phyloP scores from a whole-genome alignment of 2,888 invertebrate species.

The Lapara coniferarum region DNA sequence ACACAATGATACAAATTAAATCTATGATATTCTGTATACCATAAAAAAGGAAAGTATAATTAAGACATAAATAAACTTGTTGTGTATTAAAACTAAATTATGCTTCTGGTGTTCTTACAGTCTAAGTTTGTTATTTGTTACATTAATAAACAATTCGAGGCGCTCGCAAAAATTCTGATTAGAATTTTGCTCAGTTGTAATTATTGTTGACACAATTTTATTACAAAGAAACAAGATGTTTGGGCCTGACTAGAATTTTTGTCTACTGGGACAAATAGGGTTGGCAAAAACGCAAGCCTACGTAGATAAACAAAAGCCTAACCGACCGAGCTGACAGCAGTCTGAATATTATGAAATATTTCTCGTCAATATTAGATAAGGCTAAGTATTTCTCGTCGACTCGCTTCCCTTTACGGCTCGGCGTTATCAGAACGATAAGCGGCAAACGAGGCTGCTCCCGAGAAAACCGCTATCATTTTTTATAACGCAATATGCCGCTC shows the following conservation, averaged over 20 bases:
- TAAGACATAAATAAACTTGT: neutral
- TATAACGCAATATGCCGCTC: conserved; percentile 69
- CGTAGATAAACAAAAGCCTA: conserved; percentile 51
- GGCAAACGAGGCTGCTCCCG: conserved; percentile 63
- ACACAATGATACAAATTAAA: too few relatives aligned
- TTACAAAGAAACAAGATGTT: conserved; percentile 27
- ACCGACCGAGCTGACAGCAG: conserved; percentile 44
- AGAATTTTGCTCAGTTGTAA: conserved; percentile 8
- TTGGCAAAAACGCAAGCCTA: conserved; percentile 38
- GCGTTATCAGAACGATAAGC: conserved; percentile 70
- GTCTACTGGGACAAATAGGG: conserved; percentile 35
- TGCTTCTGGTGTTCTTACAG: too few relatives aligned
- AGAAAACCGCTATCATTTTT: conserved; percentile 70
- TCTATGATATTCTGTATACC: too few relatives aligned
- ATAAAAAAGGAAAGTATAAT: too few relatives aligned
- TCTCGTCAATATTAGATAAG: conserved; percentile 66
- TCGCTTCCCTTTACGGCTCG: conserved; percentile 60
- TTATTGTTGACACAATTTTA: conserved; percentile 29
- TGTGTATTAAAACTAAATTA: neutral
- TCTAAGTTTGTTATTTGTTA: neutral
- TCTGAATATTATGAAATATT: conserved; percentile 55
- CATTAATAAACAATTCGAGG: neutral
- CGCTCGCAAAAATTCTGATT: conserved; percentile 1
- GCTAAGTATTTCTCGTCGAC: conserved; percentile 61
- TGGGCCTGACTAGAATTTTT: conserved; percentile 29